These are phyloP conservation scores for Agrilus planipennis DNA, from an alignment of 1,140 invertebrate species.

Conservation along the genomic window DNA sequence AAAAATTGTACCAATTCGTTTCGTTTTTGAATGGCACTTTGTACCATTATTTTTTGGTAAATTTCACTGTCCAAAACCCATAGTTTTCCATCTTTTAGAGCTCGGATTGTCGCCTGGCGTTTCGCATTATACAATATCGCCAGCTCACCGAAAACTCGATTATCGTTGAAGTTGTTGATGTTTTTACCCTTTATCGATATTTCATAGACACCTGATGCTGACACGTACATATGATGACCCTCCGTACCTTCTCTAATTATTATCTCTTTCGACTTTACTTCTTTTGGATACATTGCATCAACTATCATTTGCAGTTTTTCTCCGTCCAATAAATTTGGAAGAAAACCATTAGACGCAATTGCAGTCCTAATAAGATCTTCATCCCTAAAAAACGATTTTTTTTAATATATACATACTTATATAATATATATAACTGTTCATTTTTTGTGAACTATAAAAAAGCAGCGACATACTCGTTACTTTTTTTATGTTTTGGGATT, in stretches of 20 bases:
- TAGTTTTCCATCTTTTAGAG: constrained; percentile 66
- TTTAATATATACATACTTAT: too few species aligned
- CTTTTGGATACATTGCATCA: constrained; percentile 8
- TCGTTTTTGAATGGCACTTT: constrained; percentile 63
- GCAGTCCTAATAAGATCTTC: constrained; percentile 7
- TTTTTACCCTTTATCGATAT: constrained; percentile 66
- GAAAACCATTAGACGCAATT: constrained; percentile 6
- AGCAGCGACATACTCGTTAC: too few species aligned
- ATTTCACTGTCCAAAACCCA: constrained; percentile 78
- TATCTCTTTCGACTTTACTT: constrained; percentile 2
- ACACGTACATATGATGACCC: constrained; percentile 69
- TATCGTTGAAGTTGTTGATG: constrained; percentile 67
- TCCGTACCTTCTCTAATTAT: constrained; percentile 13
- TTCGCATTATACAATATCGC: constrained; percentile 90
- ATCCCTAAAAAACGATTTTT: constrained; percentile 11
- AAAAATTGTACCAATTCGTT: constrained; percentile 76
- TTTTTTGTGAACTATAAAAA: too few species aligned
- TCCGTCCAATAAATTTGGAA: constrained; percentile 5
- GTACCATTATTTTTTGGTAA: constrained; percentile 81
- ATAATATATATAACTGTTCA: too few species aligned
- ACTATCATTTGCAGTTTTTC: constrained; percentile 3
- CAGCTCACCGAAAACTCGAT: constrained; percentile 86
- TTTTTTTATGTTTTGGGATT: too few species aligned
- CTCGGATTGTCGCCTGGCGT: constrained; percentile 72
- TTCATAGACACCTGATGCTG: constrained; percentile 74